Percentiles rank a stretch among this genome's conserved stretches.
These are phyloP conservation scores for Scaptomyza hsui DNA, from an alignment of 1,140 invertebrate species.

Conservation along the genomic window DNA sequence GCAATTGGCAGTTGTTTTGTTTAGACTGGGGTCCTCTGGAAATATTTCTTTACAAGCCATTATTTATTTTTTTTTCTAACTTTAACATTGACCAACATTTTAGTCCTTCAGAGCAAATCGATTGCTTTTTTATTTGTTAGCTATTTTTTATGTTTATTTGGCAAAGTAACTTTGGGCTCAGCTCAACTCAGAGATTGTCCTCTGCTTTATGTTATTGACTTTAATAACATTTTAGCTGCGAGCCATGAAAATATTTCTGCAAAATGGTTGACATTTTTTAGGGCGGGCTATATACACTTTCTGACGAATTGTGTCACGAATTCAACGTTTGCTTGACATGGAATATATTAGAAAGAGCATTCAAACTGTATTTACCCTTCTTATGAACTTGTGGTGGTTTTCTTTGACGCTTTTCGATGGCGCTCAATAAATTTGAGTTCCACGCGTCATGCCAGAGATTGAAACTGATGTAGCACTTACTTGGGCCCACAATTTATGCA, in stretches of 20 bases:
- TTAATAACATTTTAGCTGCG: constrained; percentile 76
- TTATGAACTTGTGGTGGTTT: constrained; percentile 32
- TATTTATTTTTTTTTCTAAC: constrained; percentile 73
- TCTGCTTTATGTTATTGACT: constrained; percentile 67
- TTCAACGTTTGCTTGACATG: too few relatives aligned
- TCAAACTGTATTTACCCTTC: constrained; percentile 5
- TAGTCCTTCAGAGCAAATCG: too few relatives aligned
- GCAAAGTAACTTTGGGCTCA: constrained; percentile 37
- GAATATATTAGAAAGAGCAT: background rate
- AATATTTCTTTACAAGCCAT: constrained; percentile 57
- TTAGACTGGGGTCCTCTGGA: too few relatives aligned
- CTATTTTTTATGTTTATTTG: constrained; percentile 69
- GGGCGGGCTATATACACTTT: background rate
- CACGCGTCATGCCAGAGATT: constrained; percentile 8
- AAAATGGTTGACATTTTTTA: constrained; percentile 54
- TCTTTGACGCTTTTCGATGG: constrained; percentile 23
- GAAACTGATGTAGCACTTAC: background rate
- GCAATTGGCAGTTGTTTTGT: too few relatives aligned
- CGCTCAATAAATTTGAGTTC: constrained; percentile 55
- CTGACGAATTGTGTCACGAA: background rate
- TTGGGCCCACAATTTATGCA: constrained; percentile 55
- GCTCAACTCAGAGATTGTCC: constrained; percentile 38
- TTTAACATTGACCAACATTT: constrained; percentile 41
- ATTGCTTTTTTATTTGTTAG: constrained; percentile 61
- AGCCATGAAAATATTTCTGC: constrained; percentile 62